Conservation (phyloP, 2,113 vertebrate genomes). For the Campylomormyrus numenius region DNA sequence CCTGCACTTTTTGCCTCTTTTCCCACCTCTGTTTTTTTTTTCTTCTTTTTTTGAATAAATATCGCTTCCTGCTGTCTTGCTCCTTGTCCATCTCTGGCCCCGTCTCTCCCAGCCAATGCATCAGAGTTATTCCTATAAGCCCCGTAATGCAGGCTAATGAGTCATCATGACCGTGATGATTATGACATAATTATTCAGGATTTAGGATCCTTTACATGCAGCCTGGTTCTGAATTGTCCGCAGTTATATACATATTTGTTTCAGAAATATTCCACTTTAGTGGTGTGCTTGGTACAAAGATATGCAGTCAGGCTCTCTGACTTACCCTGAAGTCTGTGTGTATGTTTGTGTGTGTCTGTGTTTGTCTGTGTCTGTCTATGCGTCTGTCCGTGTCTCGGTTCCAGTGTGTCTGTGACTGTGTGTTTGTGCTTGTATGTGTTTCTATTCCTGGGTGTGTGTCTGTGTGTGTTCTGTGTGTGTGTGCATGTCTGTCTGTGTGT, state of each 20-base stretch:
- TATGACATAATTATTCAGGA: background rate
- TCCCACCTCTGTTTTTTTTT: background rate
- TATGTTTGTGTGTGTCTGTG: background rate
- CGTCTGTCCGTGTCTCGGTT: background rate
- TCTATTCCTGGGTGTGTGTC: background rate
- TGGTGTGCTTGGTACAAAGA: background rate
- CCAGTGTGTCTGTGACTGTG: background rate
- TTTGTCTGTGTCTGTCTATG: background rate
- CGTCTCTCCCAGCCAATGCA: constrained; percentile 64
- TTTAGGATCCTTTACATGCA: constrained; percentile 1
- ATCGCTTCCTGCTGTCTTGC: background rate
- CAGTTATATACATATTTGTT: background rate
- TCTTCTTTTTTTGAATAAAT: background rate
- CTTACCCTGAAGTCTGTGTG: background rate
- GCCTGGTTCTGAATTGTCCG: background rate
- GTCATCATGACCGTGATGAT: background rate
- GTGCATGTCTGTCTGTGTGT: background rate
- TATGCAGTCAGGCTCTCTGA: background rate
- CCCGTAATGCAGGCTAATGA: background rate
- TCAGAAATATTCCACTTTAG: constrained; percentile 4
- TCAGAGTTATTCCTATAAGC: constrained; percentile 1
- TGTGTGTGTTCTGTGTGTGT: background rate
- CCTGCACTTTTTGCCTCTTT: constrained; percentile 4
- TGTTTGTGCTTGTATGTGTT: background rate
- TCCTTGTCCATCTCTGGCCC: constrained; percentile 53